These are phyloP conservation scores for Bombus soroeensis DNA, from an alignment of 1,140 invertebrate species.

Conservation along the genomic window DNA sequence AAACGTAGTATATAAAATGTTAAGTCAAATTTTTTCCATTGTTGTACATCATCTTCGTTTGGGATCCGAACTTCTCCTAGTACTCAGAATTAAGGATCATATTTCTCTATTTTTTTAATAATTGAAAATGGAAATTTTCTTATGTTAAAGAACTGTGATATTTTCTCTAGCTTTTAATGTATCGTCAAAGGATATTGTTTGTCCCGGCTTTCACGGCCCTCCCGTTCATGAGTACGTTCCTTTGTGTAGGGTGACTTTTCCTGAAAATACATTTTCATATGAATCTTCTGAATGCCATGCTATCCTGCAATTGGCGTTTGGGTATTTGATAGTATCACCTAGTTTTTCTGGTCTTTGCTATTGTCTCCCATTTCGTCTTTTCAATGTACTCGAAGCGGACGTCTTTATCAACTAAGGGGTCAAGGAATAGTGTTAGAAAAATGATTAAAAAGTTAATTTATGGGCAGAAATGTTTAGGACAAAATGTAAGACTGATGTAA, in stretches of 20 bases:
- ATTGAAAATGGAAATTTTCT: conserved; percentile 1
- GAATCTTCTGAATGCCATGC: conserved; percentile 48
- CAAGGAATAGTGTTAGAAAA: conserved; percentile 70
- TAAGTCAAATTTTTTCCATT: conserved; percentile 75
- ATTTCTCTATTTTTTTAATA: background rate
- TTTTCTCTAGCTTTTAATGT: background rate
- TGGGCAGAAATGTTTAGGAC: conserved; percentile 32
- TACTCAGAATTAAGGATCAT: conserved; percentile 70
- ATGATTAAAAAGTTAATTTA: conserved; percentile 54
- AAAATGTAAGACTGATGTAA: conserved; percentile 37
- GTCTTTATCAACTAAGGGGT: conserved; percentile 74
- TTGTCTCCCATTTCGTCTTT: conserved; percentile 77
- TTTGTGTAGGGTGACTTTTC: conserved; percentile 88
- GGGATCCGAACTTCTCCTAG: conserved; percentile 84
- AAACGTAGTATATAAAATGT: conserved; percentile 82
- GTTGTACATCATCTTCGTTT: conserved; percentile 84
- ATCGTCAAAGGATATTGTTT: conserved; percentile 91
- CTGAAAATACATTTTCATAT: conserved; percentile 82
- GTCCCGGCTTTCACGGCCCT: conserved; percentile 86
- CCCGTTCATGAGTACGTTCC: conserved; percentile 86
- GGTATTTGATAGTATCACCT: conserved; percentile 71
- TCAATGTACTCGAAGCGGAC: conserved; percentile 74
- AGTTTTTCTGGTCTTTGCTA: conserved; percentile 73
- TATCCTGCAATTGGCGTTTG: conserved; percentile 58
- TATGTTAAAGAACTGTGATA: background rate